A percentile compares a stretch with the other conserved stretches of the same genome.
Conservation (phyloP, 2,797 vertebrate species). For the Setipinna tenuifilis region DNA sequence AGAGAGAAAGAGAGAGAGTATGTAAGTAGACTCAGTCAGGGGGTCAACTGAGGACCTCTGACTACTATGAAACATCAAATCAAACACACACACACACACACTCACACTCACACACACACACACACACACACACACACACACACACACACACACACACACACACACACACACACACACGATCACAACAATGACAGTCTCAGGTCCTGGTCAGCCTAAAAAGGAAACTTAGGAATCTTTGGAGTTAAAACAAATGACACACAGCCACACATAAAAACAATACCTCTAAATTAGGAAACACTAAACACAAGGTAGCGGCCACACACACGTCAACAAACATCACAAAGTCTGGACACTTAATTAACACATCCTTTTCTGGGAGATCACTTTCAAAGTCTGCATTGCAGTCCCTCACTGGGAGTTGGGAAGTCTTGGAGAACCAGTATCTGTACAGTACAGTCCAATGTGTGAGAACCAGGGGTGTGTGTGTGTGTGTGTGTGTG, state of each 20-base stretch:
- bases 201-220: neutral
- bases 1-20: neutral
- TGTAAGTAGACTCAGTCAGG: conserved; percentile 13
- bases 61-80: neutral
- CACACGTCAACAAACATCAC: neutral
- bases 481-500: conserved; percentile 39
- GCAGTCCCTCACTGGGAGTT: neutral
- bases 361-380: neutral
- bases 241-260: neutral
- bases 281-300: neutral
- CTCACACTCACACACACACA: conserved; percentile 33
- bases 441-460: neutral
- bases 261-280: conserved; percentile 24
- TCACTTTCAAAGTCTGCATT: neutral
- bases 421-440: neutral
- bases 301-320: neutral
- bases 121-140: conserved; percentile 26
- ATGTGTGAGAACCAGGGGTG: conserved; percentile 31
- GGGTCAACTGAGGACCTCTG: neutral
- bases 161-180: conserved; percentile 30
- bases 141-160: neutral
- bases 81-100: conserved; percentile 1
- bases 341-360: neutral
- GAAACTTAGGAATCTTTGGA: neutral
- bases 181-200: neutral